These are phyloP conservation scores for Pollachius pollachius DNA, from an alignment of 2,113 vertebrate species.

Conservation along the genomic window DNA sequence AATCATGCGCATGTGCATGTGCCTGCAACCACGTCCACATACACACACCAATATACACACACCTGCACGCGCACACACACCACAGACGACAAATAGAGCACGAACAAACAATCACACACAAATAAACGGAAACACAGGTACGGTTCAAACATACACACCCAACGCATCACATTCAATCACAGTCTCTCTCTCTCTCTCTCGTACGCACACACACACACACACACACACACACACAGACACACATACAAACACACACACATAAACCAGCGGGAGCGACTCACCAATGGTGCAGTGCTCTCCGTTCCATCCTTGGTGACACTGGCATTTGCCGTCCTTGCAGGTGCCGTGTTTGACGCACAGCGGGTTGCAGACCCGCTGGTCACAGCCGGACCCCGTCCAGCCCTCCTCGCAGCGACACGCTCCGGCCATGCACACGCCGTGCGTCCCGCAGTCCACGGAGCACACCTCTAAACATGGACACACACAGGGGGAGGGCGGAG, in stretches of 20 bases:
- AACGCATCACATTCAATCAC: too few species aligned
- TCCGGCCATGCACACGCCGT: conserved; percentile 95
- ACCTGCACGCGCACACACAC: conserved; percentile 19
- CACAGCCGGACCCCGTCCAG: conserved; percentile 93
- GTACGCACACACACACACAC: conserved; percentile 6
- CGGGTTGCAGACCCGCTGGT: conserved; percentile 97
- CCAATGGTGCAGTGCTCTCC: conserved; percentile 99
- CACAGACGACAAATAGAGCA: conserved; percentile 16
- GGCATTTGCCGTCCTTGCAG: conserved; percentile 99
- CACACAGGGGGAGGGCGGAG: neutral
- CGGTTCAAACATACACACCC: too few species aligned
- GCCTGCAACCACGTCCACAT: too few species aligned
- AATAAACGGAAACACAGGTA: too few species aligned
- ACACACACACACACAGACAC: conserved; percentile 24
- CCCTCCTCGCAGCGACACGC: conserved; percentile 97
- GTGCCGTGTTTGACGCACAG: conserved; percentile 97
- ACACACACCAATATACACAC: conserved; percentile 12
- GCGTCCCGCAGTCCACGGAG: conserved; percentile 96
- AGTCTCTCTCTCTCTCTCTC: too few species aligned
- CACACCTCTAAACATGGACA: conserved; percentile 85
- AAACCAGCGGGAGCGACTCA: conserved; percentile 63
- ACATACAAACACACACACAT: conserved; percentile 6
- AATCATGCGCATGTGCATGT: conserved; percentile 1
- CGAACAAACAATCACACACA: neutral
- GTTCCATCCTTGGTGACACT: conserved; percentile 99